phyloP scores from a whole-genome alignment of 2,888 invertebrate species.

The Cordilura impudica region DNA sequence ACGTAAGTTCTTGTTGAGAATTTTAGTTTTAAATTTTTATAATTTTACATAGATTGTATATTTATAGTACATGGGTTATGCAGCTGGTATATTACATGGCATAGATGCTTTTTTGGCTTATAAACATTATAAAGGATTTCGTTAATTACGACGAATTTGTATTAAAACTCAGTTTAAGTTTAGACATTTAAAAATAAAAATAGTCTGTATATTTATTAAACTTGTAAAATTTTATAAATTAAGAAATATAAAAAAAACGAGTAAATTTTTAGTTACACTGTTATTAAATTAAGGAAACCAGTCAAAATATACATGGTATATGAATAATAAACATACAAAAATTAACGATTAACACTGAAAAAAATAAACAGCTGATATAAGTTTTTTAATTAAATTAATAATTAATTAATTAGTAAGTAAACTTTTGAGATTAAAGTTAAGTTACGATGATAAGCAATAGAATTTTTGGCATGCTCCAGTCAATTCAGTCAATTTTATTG shows the following conservation, averaged over 20 bases:
- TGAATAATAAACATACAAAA: too few species aligned
- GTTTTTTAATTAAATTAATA: neutral
- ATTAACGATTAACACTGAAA: neutral
- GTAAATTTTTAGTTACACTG: constrained; percentile 5
- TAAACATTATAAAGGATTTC: constrained; percentile 82
- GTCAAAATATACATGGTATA: neutral
- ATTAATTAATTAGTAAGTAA: neutral
- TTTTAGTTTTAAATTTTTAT: neutral
- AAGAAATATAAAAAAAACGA: neutral
- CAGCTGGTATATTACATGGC: constrained; percentile 86
- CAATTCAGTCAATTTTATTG: constrained; percentile 69
- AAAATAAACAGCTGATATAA: neutral
- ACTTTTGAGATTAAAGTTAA: neutral
- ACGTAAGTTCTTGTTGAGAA: constrained; percentile 82
- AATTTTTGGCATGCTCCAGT: constrained; percentile 10
- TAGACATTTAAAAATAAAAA: constrained; percentile 20
- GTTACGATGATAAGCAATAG: neutral
- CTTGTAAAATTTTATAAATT: constrained; percentile 8
- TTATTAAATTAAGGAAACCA: neutral
- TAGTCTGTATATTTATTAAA: neutral
- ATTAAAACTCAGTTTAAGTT: neutral
- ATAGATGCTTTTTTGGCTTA: constrained; percentile 89
- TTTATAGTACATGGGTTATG: constrained; percentile 86
- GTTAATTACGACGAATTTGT: constrained; percentile 74
- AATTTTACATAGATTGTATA: neutral